These are phyloP conservation scores for Gasteruption jaculator DNA, from an alignment of 2,888 invertebrate genomes.

Conservation along the genomic window DNA sequence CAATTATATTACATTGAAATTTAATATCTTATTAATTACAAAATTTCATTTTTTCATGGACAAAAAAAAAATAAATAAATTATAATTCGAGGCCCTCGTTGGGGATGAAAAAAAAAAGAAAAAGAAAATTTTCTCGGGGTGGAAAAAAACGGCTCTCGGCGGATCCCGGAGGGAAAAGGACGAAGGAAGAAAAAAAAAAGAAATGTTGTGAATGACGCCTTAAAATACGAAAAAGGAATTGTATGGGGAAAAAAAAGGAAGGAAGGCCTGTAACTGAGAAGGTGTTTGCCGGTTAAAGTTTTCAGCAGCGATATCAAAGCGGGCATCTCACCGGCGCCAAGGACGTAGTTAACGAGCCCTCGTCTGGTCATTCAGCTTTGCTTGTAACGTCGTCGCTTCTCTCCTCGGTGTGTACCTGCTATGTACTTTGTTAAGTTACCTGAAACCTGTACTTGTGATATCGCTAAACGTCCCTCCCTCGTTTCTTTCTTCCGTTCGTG, in stretches of 20 bases:
- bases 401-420: constrained; percentile 23
- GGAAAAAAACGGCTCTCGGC: too few species aligned
- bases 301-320: constrained; percentile 35
- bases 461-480: too few species aligned
- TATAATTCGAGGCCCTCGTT: too few species aligned
- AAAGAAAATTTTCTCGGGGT: too few species aligned
- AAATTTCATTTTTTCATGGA: too few species aligned
- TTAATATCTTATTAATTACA: too few species aligned
- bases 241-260: constrained; percentile 2
- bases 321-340: constrained; percentile 43
- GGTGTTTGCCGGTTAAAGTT: constrained; percentile 23
- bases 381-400: constrained; percentile 23
- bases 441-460: too few species aligned
- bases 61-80: too few species aligned
- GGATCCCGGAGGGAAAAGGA: neutral
- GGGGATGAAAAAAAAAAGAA: too few species aligned
- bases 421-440: constrained; percentile 28
- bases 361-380: constrained; percentile 36
- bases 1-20: too few species aligned
- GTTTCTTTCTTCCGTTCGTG: neutral
- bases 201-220: neutral
- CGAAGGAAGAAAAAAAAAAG: neutral
- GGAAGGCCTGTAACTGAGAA: constrained; percentile 10
- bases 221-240: too few species aligned
- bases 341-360: constrained; percentile 44